Evolutionary conservation across 2,797 vertebrate genomes (phyloP).

Genomic region (Propithecus deckenii): DNA sequence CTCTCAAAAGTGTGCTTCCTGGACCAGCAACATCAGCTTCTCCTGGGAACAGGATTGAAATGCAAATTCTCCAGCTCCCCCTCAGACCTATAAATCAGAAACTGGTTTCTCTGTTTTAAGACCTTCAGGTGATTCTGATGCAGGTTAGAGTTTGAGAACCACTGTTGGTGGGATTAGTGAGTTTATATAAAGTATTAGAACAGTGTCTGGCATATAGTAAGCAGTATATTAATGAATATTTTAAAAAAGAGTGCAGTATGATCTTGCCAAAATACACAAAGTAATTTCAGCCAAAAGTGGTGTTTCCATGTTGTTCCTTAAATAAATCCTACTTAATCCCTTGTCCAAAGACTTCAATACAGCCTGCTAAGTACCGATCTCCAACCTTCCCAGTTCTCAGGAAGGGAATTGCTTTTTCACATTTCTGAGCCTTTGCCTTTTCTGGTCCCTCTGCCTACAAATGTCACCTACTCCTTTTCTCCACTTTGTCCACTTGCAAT

Average conservation of each 20-base stretch:
- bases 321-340: background rate
- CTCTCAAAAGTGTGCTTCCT: background rate
- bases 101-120: background rate
- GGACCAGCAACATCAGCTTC: background rate
- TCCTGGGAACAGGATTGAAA: background rate
- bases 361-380: background rate
- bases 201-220: background rate
- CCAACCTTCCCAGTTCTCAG: background rate
- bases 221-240: background rate
- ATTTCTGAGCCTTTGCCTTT: background rate
- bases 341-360: background rate
- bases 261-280: background rate
- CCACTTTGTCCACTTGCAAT: background rate
- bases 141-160: slow-evolving; percentile 28
- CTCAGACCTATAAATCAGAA: background rate
- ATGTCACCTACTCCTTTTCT: background rate
- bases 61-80: background rate
- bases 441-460: background rate
- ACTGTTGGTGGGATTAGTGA: background rate
- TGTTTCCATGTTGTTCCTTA: background rate
- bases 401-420: background rate
- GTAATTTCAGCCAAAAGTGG: slow-evolving; percentile 3
- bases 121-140: background rate
- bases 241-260: background rate
- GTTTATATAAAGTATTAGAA: background rate